Evolutionary conservation across 1,140 invertebrate species (phyloP).

Genomic region (Cryptotermes secundus): DNA sequence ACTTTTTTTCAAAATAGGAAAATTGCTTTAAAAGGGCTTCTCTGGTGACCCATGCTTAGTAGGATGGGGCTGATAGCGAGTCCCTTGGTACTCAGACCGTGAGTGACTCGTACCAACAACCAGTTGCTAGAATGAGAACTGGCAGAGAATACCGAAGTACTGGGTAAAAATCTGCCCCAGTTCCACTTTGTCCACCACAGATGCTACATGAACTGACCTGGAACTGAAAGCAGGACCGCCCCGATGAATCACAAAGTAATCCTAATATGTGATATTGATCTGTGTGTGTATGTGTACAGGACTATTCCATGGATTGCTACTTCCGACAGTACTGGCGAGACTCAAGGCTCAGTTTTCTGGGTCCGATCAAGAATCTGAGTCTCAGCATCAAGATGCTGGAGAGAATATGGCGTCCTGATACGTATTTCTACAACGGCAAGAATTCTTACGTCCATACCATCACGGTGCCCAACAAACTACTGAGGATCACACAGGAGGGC

Average conservation of each 20-base stretch:
- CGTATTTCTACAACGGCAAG: slow-evolving; percentile 91
- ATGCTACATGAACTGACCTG: too few species aligned
- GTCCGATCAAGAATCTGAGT: slow-evolving; percentile 77
- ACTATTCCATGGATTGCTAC: slow-evolving; percentile 97
- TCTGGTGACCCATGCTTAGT: too few species aligned
- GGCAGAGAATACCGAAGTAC: too few species aligned
- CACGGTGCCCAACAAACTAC: slow-evolving; percentile 90
- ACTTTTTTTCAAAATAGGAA: too few species aligned
- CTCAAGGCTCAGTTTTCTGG: slow-evolving; percentile 75
- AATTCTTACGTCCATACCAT: slow-evolving; percentile 93
- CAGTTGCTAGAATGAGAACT: too few species aligned
- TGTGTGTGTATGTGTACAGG: slow-evolving; percentile 58
- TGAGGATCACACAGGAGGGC: slow-evolving; percentile 85
- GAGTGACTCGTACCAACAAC: too few species aligned
- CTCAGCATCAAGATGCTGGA: slow-evolving; percentile 89
- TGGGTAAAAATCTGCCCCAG: too few species aligned
- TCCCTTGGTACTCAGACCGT: too few species aligned
- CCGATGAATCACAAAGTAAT: neutral
- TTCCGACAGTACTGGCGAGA: slow-evolving; percentile 90
- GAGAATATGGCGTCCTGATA: slow-evolving; percentile 93
- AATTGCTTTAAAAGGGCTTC: too few species aligned
- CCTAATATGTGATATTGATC: neutral
- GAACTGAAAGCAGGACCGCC: too few species aligned
- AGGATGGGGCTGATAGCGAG: too few species aligned
- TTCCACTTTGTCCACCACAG: too few species aligned